A percentile compares a stretch with the other conserved stretches of the same genome.
Evolutionary conservation across 2,797 vertebrate species (phyloP).

Genomic region (Propithecus perrieri): DNA sequence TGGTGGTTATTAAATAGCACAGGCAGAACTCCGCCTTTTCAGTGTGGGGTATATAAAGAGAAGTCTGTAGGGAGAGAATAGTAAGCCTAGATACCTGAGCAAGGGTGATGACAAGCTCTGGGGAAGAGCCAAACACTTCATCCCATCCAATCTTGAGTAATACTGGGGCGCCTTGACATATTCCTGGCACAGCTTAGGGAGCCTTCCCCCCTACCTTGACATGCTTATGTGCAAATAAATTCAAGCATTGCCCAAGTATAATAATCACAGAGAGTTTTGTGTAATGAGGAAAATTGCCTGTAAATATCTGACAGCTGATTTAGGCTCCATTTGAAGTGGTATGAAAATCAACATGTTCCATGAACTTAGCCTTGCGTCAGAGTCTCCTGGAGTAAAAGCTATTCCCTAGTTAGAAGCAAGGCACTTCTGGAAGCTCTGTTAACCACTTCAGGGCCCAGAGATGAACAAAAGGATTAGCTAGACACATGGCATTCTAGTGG

Average conservation of each 20-base stretch:
- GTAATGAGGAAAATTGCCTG: conserved; percentile 73
- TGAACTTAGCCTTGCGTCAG: conserved; percentile 57
- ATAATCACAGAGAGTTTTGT: conserved; percentile 72
- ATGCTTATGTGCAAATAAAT: conserved; percentile 76
- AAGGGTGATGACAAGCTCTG: conserved; percentile 62
- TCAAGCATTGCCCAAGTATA: conserved; percentile 68
- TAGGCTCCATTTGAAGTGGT: conserved; percentile 76
- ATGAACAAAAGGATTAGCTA: background rate
- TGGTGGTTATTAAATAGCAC: conserved; percentile 46
- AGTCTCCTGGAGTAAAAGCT: conserved; percentile 48
- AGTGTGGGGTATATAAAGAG: background rate
- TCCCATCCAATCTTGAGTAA: conserved; percentile 54
- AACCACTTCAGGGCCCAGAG: conserved; percentile 25
- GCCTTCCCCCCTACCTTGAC: conserved; percentile 55
- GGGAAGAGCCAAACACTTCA: conserved; percentile 48
- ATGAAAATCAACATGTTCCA: conserved; percentile 73
- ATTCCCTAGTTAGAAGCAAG: conserved; percentile 12
- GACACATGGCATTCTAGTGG: background rate
- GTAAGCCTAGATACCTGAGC: conserved; percentile 59
- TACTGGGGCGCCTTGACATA: conserved; percentile 62
- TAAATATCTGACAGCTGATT: conserved; percentile 75
- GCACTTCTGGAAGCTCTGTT: conserved; percentile 15
- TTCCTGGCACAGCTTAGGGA: conserved; percentile 59
- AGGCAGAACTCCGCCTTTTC: conserved; percentile 9
- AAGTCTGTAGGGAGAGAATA: conserved; percentile 33